Conservation (phyloP, 1,140 invertebrate genomes). For the Intoshia linei region DNA sequence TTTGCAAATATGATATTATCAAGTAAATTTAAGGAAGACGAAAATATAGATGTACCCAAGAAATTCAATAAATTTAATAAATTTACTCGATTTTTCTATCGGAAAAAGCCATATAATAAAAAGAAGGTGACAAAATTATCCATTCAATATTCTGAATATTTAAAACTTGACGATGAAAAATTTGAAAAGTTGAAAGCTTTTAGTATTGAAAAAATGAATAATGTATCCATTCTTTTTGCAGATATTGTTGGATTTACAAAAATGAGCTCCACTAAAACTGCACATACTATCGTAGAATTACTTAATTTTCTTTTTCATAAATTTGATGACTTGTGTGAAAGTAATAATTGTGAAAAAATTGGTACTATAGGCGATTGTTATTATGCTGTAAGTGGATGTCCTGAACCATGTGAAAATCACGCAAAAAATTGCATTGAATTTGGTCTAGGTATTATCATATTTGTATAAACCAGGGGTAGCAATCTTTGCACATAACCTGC, state of each 20-base stretch:
- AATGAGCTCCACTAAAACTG: conserved; percentile 65
- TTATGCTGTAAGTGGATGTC: conserved; percentile 63
- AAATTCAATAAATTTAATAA: too few relatives aligned
- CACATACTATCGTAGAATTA: conserved; percentile 39
- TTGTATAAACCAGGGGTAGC: conserved; percentile 35
- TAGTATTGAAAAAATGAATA: conserved; percentile 59
- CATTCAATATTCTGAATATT: too few relatives aligned
- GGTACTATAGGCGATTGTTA: conserved; percentile 46
- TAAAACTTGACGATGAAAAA: too few relatives aligned
- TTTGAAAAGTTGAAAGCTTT: too few relatives aligned
- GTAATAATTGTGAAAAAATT: conserved; percentile 30
- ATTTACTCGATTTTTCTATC: too few relatives aligned
- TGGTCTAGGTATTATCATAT: conserved; percentile 76
- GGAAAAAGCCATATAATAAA: too few relatives aligned
- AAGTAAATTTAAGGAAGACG: too few relatives aligned
- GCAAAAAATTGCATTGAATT: conserved; percentile 70
- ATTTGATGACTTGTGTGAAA: conserved; percentile 51
- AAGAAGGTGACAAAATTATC: too few relatives aligned
- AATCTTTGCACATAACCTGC: neutral
- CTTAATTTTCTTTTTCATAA: conserved; percentile 75
- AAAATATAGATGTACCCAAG: too few relatives aligned
- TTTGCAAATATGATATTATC: too few relatives aligned
- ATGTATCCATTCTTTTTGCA: conserved; percentile 59
- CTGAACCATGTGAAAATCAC: conserved; percentile 50
- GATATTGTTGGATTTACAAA: conserved; percentile 86